A percentile compares a stretch with the other conserved stretches of the same genome.
phyloP scores from a whole-genome alignment of 2,113 vertebrate species.

The Calidris pygmaea region DNA sequence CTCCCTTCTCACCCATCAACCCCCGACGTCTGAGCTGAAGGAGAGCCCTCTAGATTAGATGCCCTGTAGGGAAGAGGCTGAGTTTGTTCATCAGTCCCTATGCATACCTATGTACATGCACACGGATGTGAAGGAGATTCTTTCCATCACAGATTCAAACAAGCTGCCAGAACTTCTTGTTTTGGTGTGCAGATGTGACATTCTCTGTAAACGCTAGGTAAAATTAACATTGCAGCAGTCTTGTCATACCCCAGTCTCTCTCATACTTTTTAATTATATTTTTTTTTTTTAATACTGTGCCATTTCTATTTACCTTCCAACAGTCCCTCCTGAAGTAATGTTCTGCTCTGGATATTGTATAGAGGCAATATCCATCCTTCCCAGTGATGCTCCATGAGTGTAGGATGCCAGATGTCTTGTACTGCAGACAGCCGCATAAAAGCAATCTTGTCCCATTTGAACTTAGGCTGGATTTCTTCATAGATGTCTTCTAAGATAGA shows the following conservation, averaged over 20 bases:
- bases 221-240: neutral
- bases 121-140: rapidly evolving
- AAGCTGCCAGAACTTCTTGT: neutral
- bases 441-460: neutral
- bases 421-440: neutral
- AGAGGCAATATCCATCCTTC: rapidly evolving
- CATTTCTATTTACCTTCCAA: neutral
- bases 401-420: neutral
- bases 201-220: no score
- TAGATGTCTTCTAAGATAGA: neutral
- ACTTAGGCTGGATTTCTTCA: neutral
- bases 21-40: neutral
- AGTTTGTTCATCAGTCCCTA: neutral
- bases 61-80: neutral
- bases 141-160: no score
- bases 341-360: neutral
- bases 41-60: neutral
- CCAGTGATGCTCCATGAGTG: neutral
- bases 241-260: neutral
- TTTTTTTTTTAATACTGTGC: neutral
- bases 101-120: neutral
- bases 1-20: neutral
- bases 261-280: neutral
- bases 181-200: neutral
- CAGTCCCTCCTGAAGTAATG: neutral